Base-by-base conservation (phyloP, 2,888 invertebrate genomes). In the Hypomecis atomaria region DNA sequence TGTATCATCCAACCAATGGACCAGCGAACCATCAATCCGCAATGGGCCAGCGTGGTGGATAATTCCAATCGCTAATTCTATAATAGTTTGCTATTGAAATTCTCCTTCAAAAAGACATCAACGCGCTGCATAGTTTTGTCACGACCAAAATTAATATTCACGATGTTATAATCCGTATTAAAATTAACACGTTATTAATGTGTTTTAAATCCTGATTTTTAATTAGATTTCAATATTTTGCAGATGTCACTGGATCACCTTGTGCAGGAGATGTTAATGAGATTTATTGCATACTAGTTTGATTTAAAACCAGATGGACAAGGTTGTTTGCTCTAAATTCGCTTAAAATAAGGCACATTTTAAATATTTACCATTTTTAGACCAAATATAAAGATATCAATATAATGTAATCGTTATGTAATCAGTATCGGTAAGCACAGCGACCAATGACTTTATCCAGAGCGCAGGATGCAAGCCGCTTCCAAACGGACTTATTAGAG, bases 201-300 rank as follows among this genome's bases (percentile, higher is more conserved):
- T 37, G 6, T 11, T 36, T 36, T 11, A 40, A 45, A 37, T 52
- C 36, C 45, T 33, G 55, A 23, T 64, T 34, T 50, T 33, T 49
- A 60, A 55, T 54, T 34, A 52, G 10, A 37, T 50, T 54, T 23
- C 44, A 33, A 45, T 37, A 56, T 43, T 57, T 11, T 11, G 53
- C 42, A 65, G 65, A 65, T 65, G 65, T 61, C 65, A 60, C 65
- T 60, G 48, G 65, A 60, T 61, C 45, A 56, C 65, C 65, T 65
- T 65, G 65, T 37, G n/a, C 40, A 23, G 23, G 23, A 23, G 37
- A 58, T 53, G 36, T n/a, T 47, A 52, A 45, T 40, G 8, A 37
- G 33, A 56, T 44, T 56, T 58, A 58, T 63, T 58, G 45, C 62
- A 47, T 36, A n/a, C 34, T 43, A 0, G 34, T 34, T 40, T 50